These are phyloP conservation scores for Leuctra nigra DNA, from an alignment of 2,888 invertebrate species.

Conservation along the genomic window DNA sequence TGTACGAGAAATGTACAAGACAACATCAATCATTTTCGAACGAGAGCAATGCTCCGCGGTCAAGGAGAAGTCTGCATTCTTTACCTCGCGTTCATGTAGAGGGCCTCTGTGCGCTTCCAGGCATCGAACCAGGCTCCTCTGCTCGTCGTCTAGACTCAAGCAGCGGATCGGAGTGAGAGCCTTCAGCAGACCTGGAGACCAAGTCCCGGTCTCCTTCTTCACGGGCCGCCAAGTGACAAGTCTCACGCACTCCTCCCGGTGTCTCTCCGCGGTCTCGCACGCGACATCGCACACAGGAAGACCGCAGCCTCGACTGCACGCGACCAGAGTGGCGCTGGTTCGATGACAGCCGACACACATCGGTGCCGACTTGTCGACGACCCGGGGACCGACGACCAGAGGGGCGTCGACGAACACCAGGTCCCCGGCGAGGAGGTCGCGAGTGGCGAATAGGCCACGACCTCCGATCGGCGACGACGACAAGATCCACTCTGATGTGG, in stretches of 20 bases:
- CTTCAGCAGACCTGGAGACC: slow-evolving; percentile 39
- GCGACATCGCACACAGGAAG: slow-evolving; percentile 59
- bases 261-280: slow-evolving; percentile 53
- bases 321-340: slow-evolving; percentile 2
- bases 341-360: slow-evolving; percentile 53
- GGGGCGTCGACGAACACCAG: slow-evolving; percentile 64
- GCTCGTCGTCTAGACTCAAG: slow-evolving; percentile 40
- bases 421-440: slow-evolving; percentile 60
- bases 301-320: slow-evolving; percentile 46
- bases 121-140: slow-evolving; percentile 44
- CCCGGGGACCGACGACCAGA: slow-evolving; percentile 61
- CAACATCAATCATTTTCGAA: neutral
- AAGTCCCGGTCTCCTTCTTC: slow-evolving; percentile 24
- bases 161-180: slow-evolving; percentile 43
- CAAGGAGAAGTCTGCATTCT: no score
- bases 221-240: neutral
- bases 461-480: slow-evolving; percentile 56
- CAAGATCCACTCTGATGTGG: slow-evolving; percentile 48
- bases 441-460: slow-evolving; percentile 62
- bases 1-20: slow-evolving; percentile 25
- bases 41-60: no score
- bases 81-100: slow-evolving; percentile 50
- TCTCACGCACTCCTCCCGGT: slow-evolving; percentile 54
- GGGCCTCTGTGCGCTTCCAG: slow-evolving; percentile 49
- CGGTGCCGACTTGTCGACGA: slow-evolving; percentile 44